Conservation (phyloP, 2,888 invertebrate species). For the Agrochola lychnidis region DNA sequence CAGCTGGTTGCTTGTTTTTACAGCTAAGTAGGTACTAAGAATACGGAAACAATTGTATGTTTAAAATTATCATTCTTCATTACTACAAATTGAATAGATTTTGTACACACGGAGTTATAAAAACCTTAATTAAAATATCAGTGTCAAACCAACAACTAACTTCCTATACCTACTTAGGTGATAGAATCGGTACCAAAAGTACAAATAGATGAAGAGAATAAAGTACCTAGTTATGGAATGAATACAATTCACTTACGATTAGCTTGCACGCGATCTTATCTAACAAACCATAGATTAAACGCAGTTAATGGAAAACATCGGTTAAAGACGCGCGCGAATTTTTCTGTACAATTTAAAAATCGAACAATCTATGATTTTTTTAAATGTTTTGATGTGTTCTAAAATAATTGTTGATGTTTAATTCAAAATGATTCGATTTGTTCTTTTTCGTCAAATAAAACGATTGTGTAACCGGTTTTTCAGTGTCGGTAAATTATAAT, state of each 20-base stretch:
- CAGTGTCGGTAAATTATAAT: constrained; percentile 16
- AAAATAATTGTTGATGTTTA: background rate
- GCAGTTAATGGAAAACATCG: constrained; percentile 20
- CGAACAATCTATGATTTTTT: background rate
- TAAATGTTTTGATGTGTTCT: background rate
- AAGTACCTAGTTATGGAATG: constrained; percentile 47
- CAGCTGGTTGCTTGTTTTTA: background rate
- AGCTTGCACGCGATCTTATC: constrained; percentile 49
- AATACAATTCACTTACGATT: constrained; percentile 25
- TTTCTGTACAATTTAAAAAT: background rate
- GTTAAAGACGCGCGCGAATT: constrained; percentile 13
- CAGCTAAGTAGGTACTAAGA: background rate
- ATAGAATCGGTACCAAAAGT: constrained; percentile 28
- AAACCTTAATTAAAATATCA: constrained; percentile 30
- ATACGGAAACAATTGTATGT: constrained; percentile 6
- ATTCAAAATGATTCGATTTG: constrained; percentile 3
- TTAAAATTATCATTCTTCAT: background rate
- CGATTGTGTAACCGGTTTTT: constrained; percentile 12
- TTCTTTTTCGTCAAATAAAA: background rate
- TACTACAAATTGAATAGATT: background rate
- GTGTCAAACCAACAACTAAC: constrained; percentile 7
- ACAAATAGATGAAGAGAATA: constrained; percentile 31
- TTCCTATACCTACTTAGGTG: constrained; percentile 15
- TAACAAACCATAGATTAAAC: constrained; percentile 36
- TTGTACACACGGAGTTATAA: background rate